Percentiles rank a stretch among this genome's conserved stretches.
Evolutionary conservation across 2,113 vertebrate genomes (phyloP).

Genomic region (Neofelis nebulosa): DNA sequence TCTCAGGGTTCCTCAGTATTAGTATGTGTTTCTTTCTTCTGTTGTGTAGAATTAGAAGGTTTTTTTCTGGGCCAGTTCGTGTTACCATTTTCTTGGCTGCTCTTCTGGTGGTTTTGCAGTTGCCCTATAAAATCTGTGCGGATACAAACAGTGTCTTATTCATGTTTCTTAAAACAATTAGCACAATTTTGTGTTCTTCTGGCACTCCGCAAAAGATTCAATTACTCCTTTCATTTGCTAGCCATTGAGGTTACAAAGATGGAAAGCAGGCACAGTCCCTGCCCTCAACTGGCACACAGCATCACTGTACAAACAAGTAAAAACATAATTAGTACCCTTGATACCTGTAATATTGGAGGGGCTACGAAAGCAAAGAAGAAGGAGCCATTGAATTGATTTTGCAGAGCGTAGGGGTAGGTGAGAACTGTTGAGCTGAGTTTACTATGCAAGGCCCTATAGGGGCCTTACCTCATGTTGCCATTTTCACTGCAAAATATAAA

Average conservation of each 20-base stretch:
- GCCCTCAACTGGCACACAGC: not conserved
- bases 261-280: not conserved
- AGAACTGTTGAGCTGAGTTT: not conserved
- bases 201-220: not conserved
- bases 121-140: not conserved
- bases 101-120: not conserved
- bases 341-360: not conserved
- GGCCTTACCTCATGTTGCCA: not conserved
- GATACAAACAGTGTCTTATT: slow-evolving; percentile 27
- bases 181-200: slow-evolving; percentile 6
- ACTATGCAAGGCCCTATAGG: not conserved
- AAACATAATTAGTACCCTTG: not conserved
- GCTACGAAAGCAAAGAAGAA: not conserved
- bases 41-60: not conserved
- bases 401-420: not conserved
- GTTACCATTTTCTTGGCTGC: not conserved
- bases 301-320: not conserved
- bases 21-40: not conserved
- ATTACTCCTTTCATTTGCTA: slow-evolving; percentile 33
- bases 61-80: not conserved
- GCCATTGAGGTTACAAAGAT: slow-evolving; percentile 42
- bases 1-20: not conserved
- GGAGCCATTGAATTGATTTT: not conserved
- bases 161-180: slow-evolving; percentile 2
- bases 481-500: not conserved